A percentile compares a stretch with the other conserved stretches of the same genome.
phyloP scores from a whole-genome alignment of 2,797 vertebrate species.

The Vespertilio murinus region DNA sequence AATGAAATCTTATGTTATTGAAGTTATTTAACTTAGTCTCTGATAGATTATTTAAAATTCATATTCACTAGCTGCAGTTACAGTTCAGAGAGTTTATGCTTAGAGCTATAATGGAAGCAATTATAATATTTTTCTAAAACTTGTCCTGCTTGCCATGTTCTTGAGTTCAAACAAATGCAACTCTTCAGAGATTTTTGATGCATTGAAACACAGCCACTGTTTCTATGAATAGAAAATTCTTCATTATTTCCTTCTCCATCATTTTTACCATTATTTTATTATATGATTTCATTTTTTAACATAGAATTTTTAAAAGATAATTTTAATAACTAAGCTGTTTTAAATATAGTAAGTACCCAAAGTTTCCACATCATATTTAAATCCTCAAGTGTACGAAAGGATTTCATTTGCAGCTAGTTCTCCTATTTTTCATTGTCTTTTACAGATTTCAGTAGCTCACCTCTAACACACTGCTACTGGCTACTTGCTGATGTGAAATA shows the following conservation, averaged over 20 bases:
- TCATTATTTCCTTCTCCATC: background rate
- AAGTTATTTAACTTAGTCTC: background rate
- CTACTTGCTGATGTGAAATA: constrained; percentile 16
- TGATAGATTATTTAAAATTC: background rate
- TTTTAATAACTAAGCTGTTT: background rate
- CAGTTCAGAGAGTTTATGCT: background rate
- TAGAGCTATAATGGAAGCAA: background rate
- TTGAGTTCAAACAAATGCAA: background rate
- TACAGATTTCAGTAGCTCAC: background rate
- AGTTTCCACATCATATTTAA: background rate
- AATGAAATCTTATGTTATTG: background rate
- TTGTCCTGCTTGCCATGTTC: background rate
- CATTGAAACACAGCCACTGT: background rate
- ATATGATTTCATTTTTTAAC: background rate
- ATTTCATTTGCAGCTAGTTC: background rate
- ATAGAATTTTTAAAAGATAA: background rate
- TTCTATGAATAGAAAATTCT: background rate
- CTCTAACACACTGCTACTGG: background rate
- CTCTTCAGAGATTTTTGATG: constrained; percentile 9
- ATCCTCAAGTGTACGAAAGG: background rate
- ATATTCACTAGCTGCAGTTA: background rate
- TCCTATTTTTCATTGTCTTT: background rate
- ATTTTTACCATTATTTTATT: background rate
- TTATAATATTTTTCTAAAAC: background rate
- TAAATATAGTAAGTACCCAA: background rate